Evolutionary conservation across 2,888 invertebrate genomes (phyloP), one percentile per base, ranked within the genome.

Genomic region (Trissolcus brochymenae): DNA sequence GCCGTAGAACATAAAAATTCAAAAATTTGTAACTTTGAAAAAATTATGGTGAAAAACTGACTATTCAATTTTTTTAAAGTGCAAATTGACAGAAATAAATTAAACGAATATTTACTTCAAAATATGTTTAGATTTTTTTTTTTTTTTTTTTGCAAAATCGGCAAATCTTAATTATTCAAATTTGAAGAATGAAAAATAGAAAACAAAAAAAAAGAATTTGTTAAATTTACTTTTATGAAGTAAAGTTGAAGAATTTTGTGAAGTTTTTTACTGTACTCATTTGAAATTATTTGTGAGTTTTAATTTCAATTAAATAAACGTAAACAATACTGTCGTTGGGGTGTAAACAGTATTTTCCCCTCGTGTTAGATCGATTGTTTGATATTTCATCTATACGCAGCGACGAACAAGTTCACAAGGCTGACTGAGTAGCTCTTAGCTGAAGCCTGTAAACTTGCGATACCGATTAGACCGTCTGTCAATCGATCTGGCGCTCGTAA

Each of bases 371-470:
- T 62, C 51, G 60, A 67, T 49, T 65, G 67, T 65, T 78, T 62
- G 74, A 71, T 78, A 65, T 70, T 70, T 70, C 70, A 65, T 77
- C 56, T 65, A n/a, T n/a, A 61, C 35, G 40, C 4, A 61, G 65
- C 46, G 53, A 53, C 66, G 29, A 66, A 61, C 59, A 68, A 73
- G 70, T 73, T 78, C 70, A 65, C 61, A 64, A 41, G 65, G 51
- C 60, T 73, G 64, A 64, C 64, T 60, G 70, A 61, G 66, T 61
- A 65, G 65, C 68, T 77, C 64, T 73, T 68, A 77, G 72, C 41
- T 64, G 78, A 78, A 78, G 74, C 78, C 78, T 62, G 60, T 64
- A 78, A 78, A 78, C 78, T 78, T 78, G 75, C 74, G 71, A 78
- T 78, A 78, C 74, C 74, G 74, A 75, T 74, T 78, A 78, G 70